These are phyloP conservation scores for Drosophila borborema DNA, from an alignment of 2,888 invertebrate species.

Conservation along the genomic window DNA sequence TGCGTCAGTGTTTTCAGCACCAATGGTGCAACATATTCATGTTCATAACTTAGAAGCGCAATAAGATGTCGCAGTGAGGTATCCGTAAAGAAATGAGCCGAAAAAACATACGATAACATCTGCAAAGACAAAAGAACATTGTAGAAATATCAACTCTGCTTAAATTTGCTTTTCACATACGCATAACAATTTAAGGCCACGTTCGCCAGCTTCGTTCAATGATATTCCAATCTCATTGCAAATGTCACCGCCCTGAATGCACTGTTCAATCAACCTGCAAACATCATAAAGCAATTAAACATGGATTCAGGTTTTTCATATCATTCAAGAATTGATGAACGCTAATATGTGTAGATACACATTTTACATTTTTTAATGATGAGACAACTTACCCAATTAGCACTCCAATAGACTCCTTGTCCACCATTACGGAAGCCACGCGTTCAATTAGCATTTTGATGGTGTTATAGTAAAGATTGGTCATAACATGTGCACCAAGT, in stretches of 20 bases:
- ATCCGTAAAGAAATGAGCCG: conserved; percentile 95
- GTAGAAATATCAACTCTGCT: not conserved
- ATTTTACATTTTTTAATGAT: not conserved
- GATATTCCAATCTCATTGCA: conserved; percentile 92
- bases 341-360: not conserved
- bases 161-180: conserved; percentile 83
- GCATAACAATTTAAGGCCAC: conserved; percentile 94
- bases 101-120: conserved; percentile 94
- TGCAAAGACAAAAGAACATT: conserved; percentile 35
- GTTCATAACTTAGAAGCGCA: conserved; percentile 88
- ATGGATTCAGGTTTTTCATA: conserved; percentile 2
- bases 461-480: conserved; percentile 97
- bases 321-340: not conserved
- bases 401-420: conserved; percentile 93
- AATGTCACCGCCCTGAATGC: conserved; percentile 89
- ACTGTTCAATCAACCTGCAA: conserved; percentile 87
- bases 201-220: conserved; percentile 92
- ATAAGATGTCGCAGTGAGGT: conserved; percentile 93
- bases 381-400: conserved; percentile 86
- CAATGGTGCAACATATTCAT: conserved; percentile 92
- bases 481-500: conserved; percentile 97
- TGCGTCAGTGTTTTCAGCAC: conserved; percentile 94
- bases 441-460: conserved; percentile 97
- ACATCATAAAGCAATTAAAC: not conserved
- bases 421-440: conserved; percentile 98